These are phyloP conservation scores for Gasterosteus aculeatus DNA, from an alignment of 2,113 vertebrate species.

Conservation along the genomic window DNA sequence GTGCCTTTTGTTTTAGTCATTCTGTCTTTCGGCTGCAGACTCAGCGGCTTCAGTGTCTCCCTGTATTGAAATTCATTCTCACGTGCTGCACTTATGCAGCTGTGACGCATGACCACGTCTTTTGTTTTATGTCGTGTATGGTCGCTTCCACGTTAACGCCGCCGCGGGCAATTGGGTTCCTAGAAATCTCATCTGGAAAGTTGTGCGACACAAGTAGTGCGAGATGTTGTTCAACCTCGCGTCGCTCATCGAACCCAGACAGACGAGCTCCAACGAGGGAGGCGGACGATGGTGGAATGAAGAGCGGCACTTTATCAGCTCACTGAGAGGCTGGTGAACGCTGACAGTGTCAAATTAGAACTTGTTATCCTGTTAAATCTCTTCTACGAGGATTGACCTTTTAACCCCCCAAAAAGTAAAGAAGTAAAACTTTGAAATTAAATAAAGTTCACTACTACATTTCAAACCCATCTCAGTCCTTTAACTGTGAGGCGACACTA, in stretches of 20 bases:
- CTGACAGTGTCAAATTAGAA: not conserved
- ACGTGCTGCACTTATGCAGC: not conserved
- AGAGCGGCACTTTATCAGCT: not conserved
- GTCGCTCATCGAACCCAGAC: not conserved
- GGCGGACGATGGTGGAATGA: not conserved
- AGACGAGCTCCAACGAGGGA: not conserved
- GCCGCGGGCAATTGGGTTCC: not conserved
- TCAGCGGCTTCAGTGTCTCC: not conserved
- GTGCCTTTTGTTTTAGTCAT: slow-evolving; percentile 19
- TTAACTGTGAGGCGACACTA: no score
- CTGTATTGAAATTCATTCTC: not conserved
- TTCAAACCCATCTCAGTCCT: no score
- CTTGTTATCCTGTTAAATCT: not conserved
- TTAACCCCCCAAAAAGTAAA: no score
- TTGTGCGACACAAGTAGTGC: not conserved
- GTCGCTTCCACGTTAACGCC: not conserved
- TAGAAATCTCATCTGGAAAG: not conserved
- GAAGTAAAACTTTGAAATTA: no score
- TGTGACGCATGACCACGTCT: not conserved
- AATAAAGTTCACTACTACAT: no score
- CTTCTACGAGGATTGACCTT: not conserved
- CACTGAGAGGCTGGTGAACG: not conserved
- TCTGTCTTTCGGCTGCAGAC: slow-evolving; percentile 13
- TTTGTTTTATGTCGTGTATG: not conserved
- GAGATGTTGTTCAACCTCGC: not conserved